Conservation (phyloP, 2,113 vertebrate species). For the Arenaria interpres region DNA sequence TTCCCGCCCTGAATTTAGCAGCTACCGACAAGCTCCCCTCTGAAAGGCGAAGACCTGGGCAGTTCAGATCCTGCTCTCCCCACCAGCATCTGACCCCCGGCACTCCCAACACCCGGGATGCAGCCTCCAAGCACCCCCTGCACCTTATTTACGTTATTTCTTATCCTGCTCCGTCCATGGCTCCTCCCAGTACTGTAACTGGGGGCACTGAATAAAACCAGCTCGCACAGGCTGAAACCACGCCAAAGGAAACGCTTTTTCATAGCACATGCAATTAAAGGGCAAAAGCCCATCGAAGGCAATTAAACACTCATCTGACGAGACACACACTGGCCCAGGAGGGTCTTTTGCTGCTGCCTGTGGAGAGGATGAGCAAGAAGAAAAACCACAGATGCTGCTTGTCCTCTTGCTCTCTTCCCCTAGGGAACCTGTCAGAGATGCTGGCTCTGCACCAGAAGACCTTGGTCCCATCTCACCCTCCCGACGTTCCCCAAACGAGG, state of each 20-base stretch:
- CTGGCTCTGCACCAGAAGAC: not conserved
- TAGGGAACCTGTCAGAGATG: not conserved
- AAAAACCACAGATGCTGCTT: not conserved
- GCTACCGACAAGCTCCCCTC: not conserved
- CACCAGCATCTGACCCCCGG: not conserved
- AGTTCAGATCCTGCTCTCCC: not conserved
- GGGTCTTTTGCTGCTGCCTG: not conserved
- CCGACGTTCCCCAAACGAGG: not conserved
- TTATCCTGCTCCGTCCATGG: not conserved
- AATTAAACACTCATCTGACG: not conserved
- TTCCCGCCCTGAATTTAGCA: not conserved
- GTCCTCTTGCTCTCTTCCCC: not conserved
- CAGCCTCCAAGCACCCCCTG: not conserved
- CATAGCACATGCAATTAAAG: fast-evolving
- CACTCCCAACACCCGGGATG: not conserved
- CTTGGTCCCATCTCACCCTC: not conserved
- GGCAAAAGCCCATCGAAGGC: fast-evolving
- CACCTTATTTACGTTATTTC: not conserved
- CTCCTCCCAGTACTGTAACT: not conserved
- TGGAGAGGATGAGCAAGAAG: not conserved
- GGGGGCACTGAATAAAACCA: not conserved
- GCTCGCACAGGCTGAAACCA: not conserved
- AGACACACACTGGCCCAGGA: not conserved
- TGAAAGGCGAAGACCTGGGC: not conserved
- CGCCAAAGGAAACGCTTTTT: not conserved